Percentiles rank a stretch among this genome's conserved stretches.
Evolutionary conservation across 2,113 vertebrate species (phyloP).

Genomic region (Pandion haliaetus): DNA sequence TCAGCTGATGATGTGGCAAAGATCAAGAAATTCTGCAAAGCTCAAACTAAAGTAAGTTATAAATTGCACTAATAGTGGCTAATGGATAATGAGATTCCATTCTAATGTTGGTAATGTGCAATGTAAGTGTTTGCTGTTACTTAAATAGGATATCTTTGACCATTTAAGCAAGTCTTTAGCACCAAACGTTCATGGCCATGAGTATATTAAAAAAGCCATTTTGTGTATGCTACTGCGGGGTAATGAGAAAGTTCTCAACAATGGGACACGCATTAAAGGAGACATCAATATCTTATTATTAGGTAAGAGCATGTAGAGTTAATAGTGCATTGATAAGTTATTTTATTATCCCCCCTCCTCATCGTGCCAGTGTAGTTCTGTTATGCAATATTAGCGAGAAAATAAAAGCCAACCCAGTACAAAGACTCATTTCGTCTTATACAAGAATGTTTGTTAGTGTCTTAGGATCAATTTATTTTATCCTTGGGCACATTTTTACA

Average conservation of each 20-base stretch:
- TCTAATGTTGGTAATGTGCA: conserved; percentile 74
- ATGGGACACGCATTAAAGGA: conserved; percentile 78
- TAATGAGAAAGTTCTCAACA: conserved; percentile 81
- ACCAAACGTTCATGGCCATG: conserved; percentile 76
- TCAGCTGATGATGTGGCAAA: conserved; percentile 77
- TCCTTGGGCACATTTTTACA: conserved; percentile 63
- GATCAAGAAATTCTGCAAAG: conserved; percentile 85
- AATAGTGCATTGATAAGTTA: conserved; percentile 78
- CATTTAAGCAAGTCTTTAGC: conserved; percentile 82
- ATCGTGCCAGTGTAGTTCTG: conserved; percentile 29
- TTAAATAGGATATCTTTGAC: conserved; percentile 83
- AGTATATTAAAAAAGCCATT: conserved; percentile 85
- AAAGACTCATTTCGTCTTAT: conserved; percentile 58
- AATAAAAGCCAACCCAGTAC: conserved; percentile 66
- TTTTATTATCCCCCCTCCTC: conserved; percentile 73
- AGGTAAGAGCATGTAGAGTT: conserved; percentile 75
- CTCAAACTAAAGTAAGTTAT: conserved; percentile 77
- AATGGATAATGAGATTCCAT: conserved; percentile 73
- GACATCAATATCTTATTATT: conserved; percentile 86
- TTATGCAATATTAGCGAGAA: conserved; percentile 75
- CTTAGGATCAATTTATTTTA: conserved; percentile 66
- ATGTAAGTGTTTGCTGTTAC: conserved; percentile 74
- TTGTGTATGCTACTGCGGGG: conserved; percentile 75
- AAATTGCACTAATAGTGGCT: conserved; percentile 64
- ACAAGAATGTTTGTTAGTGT: conserved; percentile 60